These are phyloP conservation scores for Araneus ventricosus DNA, from an alignment of 1,140 invertebrate genomes.

Conservation along the genomic window DNA sequence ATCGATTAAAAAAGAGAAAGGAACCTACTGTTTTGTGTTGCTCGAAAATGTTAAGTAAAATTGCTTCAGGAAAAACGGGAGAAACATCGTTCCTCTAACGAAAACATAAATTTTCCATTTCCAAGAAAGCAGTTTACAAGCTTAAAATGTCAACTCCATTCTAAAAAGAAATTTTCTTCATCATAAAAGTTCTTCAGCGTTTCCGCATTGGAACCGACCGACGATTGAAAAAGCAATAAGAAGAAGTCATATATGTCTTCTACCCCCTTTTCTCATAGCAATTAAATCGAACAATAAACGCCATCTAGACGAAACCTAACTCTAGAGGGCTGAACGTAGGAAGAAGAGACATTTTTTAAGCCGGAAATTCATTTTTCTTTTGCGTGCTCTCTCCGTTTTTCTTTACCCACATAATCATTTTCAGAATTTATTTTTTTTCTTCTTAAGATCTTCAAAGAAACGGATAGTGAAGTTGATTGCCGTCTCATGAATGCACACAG, in stretches of 20 bases:
- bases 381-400: not conserved
- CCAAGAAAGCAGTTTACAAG: constrained; percentile 15
- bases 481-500: not conserved
- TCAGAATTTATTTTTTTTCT: not conserved
- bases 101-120: constrained; percentile 35
- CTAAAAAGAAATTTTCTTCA: not conserved
- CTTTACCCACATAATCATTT: constrained; percentile 40
- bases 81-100: not conserved
- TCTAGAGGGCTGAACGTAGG: not conserved
- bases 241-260: constrained; percentile 18
- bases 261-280: constrained; percentile 12
- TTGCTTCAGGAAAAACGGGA: not conserved
- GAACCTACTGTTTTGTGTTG: not conserved
- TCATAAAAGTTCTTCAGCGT: not conserved
- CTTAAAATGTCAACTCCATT: constrained; percentile 10
- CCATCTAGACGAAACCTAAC: constrained; percentile 9
- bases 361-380: constrained; percentile 42
- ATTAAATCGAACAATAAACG: constrained; percentile 47
- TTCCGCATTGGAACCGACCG: not conserved
- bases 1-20: not conserved
- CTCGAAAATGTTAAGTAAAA: constrained; percentile 6
- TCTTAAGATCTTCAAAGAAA: not conserved
- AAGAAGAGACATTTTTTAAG: constrained; percentile 32
- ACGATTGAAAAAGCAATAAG: constrained; percentile 54
- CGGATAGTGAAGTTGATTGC: constrained; percentile 30